Evolutionary conservation across 2,113 vertebrate species (phyloP).

Genomic region (Trematomus loennbergii): DNA sequence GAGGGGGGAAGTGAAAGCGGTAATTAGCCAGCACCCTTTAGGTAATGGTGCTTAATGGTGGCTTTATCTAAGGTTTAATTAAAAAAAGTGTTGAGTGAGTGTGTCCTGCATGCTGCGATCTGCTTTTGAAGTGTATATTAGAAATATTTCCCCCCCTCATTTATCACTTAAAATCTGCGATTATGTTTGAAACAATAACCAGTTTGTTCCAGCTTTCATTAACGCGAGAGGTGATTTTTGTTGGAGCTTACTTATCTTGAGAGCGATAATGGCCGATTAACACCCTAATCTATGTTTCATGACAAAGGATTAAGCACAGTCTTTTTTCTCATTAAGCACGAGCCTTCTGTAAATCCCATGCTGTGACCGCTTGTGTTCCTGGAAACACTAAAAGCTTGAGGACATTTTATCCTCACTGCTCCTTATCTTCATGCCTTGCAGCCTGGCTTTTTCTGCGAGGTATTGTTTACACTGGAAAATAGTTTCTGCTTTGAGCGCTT

Average conservation of each 20-base stretch:
- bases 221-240: slow-evolving; percentile 30
- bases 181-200: slow-evolving; percentile 51
- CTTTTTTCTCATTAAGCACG: slow-evolving; percentile 35
- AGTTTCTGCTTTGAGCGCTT: slow-evolving; percentile 25
- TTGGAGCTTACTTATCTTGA: slow-evolving; percentile 16
- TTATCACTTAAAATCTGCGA: slow-evolving; percentile 24
- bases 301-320: slow-evolving; percentile 43
- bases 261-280: slow-evolving; percentile 53
- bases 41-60: slow-evolving; percentile 54
- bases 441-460: slow-evolving; percentile 14
- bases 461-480: slow-evolving; percentile 54
- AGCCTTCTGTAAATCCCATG: slow-evolving; percentile 54
- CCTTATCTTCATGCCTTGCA: slow-evolving; percentile 40
- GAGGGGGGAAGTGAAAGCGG: slow-evolving; percentile 54
- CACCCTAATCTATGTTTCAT: slow-evolving; percentile 41
- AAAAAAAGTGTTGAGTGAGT: slow-evolving; percentile 59
- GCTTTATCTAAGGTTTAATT: slow-evolving; percentile 52
- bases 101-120: slow-evolving; percentile 39
- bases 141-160: slow-evolving; percentile 17
- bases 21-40: slow-evolving; percentile 55
- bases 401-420: slow-evolving; percentile 21
- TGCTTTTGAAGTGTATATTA: slow-evolving; percentile 24
- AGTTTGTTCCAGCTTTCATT: slow-evolving; percentile 33
- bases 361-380: slow-evolving; percentile 47
- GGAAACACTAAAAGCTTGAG: slow-evolving; percentile 34